Conservation (phyloP, 2,888 invertebrate species). For the Nemoura dubitans region DNA sequence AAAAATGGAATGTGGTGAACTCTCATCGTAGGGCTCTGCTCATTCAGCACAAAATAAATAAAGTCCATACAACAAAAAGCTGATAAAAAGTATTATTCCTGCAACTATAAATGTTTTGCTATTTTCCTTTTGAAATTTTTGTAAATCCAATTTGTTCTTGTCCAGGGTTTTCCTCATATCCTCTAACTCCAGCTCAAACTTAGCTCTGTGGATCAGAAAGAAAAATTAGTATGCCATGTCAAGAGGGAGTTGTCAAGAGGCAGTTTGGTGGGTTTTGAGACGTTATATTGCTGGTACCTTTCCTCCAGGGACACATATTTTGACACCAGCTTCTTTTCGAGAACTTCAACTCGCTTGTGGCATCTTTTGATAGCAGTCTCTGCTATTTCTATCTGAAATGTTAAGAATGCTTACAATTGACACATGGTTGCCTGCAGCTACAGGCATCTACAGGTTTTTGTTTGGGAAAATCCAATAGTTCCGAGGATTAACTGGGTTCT, state of each 20-base stretch:
- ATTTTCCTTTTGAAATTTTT: slow-evolving; percentile 48
- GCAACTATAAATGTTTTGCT: slow-evolving; percentile 48
- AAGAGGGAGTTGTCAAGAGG: too few relatives aligned
- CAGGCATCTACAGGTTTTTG: not conserved
- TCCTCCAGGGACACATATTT: slow-evolving; percentile 43
- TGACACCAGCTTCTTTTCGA: slow-evolving; percentile 44
- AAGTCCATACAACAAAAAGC: slow-evolving; percentile 46
- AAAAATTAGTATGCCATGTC: not conserved
- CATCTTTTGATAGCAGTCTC: slow-evolving; percentile 44
- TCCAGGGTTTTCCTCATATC: slow-evolving; percentile 42
- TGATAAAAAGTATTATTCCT: slow-evolving; percentile 45
- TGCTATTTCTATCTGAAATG: slow-evolving; percentile 45
- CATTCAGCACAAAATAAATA: slow-evolving; percentile 42
- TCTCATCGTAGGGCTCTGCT: not conserved
- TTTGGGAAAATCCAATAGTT: not conserved
- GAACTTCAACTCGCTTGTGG: slow-evolving; percentile 40
- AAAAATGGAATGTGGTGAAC: not conserved
- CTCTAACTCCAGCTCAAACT: slow-evolving; percentile 44
- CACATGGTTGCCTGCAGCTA: not conserved
- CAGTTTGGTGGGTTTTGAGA: too few relatives aligned
- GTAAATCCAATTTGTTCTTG: slow-evolving; percentile 39
- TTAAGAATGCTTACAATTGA: not conserved
- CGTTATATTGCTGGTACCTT: too few relatives aligned
- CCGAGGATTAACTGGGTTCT: not conserved
- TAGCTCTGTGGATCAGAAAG: slow-evolving; percentile 40